Evolutionary conservation across 2,113 vertebrate species (phyloP).

Genomic region (Albula goreensis): DNA sequence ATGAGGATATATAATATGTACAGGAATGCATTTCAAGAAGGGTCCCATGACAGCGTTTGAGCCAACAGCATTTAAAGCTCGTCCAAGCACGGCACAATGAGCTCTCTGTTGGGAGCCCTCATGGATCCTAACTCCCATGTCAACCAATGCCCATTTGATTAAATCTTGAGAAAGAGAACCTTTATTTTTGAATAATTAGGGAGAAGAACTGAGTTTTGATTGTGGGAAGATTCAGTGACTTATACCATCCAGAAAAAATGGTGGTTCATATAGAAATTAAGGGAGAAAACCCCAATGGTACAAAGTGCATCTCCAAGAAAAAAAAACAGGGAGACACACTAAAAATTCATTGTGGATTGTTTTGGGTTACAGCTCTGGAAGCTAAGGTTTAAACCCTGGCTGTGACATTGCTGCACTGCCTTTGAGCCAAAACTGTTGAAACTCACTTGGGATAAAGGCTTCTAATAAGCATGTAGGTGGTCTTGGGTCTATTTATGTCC

Average conservation of each 20-base stretch:
- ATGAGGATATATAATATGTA: slow-evolving; percentile 39
- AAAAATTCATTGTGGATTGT: too few species aligned
- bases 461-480: background rate
- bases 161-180: slow-evolving; percentile 61
- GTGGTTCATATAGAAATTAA: background rate
- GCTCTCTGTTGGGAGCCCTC: slow-evolving; percentile 56
- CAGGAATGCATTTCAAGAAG: slow-evolving; percentile 57
- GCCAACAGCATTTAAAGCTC: slow-evolving; percentile 55
- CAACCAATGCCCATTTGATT: slow-evolving; percentile 67
- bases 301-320: background rate
- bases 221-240: background rate
- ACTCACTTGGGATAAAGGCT: background rate
- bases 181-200: slow-evolving; percentile 62
- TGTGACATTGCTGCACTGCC: background rate
- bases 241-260: background rate
- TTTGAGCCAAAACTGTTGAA: background rate
- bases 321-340: background rate
- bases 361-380: too few species aligned
- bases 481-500: background rate
- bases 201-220: slow-evolving; percentile 54
- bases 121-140: slow-evolving; percentile 60
- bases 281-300: background rate
- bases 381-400: background rate
- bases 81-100: slow-evolving; percentile 65
- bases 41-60: slow-evolving; percentile 65